These are phyloP conservation scores for Ciconia boyciana DNA, from an alignment of 2,113 vertebrate genomes.

Conservation along the genomic window DNA sequence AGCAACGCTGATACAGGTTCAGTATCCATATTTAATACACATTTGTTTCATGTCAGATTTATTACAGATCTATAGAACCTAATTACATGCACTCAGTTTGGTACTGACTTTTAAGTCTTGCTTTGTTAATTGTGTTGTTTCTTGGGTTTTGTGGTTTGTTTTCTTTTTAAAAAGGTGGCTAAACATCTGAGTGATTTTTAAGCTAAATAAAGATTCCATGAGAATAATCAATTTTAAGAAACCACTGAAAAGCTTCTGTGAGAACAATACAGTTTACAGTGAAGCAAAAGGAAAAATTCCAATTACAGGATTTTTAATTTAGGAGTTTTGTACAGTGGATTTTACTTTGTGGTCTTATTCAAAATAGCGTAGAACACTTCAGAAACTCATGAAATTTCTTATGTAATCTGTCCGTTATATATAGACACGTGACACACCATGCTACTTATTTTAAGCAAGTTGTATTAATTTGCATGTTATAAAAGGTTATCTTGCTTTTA, in stretches of 20 bases:
- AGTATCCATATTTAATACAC: not conserved
- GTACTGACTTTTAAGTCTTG: not conserved
- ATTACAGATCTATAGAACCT: not conserved
- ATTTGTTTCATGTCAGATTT: not conserved
- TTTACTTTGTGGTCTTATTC: not conserved
- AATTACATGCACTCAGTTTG: not conserved
- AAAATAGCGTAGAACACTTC: not conserved
- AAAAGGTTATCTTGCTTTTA: not conserved
- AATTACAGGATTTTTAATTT: not conserved
- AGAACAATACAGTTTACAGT: not conserved
- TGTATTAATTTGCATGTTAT: not conserved
- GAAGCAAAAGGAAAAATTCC: not conserved
- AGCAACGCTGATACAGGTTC: not conserved
- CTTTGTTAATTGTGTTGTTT: not conserved
- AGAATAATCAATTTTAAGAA: not conserved
- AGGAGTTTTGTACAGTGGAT: not conserved
- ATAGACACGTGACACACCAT: rapidly evolving
- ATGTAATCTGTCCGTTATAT: not conserved
- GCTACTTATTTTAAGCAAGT: not conserved
- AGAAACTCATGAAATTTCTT: not conserved
- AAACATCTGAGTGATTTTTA: not conserved
- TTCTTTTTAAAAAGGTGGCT: not conserved
- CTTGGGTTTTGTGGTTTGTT: not conserved
- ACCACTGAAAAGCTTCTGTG: not conserved
- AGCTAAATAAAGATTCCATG: not conserved